Evolutionary conservation across 2,797 vertebrate genomes (phyloP).

Genomic region (Megaceryle alcyon): DNA sequence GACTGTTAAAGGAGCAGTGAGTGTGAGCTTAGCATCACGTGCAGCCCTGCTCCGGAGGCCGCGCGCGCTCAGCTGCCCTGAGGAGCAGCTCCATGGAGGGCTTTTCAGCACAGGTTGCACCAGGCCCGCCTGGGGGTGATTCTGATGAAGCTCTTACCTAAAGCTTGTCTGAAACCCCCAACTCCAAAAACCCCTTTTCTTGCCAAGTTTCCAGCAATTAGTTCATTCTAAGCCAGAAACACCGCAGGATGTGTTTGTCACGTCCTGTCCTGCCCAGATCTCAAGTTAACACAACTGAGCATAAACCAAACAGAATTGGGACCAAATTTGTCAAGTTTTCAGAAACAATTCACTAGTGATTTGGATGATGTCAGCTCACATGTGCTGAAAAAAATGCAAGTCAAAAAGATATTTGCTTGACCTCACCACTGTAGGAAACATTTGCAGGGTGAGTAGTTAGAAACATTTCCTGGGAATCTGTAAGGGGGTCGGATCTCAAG

Average conservation of each 20-base stretch:
- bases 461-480: neutral
- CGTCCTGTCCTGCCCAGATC: constrained; percentile 30
- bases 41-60: neutral
- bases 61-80: neutral
- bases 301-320: neutral
- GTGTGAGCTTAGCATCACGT: neutral
- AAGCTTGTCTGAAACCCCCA: constrained; percentile 15
- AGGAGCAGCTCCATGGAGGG: neutral
- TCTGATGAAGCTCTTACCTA: neutral
- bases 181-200: constrained; percentile 12
- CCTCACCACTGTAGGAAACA: neutral
- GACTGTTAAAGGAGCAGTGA: neutral
- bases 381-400: neutral
- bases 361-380: neutral
- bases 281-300: neutral
- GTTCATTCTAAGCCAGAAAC: constrained; percentile 19
- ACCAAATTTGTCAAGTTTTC: neutral
- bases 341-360: neutral
- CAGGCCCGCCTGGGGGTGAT: neutral
- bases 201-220: constrained; percentile 59
- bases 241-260: constrained; percentile 55
- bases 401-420: neutral
- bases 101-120: neutral
- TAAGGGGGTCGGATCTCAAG: neutral
- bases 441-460: neutral